These are phyloP conservation scores for Mormyrus proboscirostris DNA, from an alignment of 2,797 vertebrate species.

Conservation along the genomic window DNA sequence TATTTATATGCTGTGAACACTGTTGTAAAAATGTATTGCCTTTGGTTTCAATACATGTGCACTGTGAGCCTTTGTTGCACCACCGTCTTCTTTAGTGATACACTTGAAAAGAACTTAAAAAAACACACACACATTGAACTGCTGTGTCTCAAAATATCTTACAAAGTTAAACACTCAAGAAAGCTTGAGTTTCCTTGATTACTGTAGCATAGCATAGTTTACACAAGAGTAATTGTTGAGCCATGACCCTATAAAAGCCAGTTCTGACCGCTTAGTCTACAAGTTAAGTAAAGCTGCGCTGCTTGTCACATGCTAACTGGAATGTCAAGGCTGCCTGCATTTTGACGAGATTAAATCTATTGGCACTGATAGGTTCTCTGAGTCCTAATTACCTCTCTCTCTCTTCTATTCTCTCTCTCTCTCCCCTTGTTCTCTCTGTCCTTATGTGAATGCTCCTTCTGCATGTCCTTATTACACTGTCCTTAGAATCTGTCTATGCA, in stretches of 20 bases:
- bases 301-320: conserved; percentile 50
- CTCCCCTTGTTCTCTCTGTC: conserved; percentile 21
- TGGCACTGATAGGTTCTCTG: conserved; percentile 54
- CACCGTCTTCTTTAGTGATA: neutral
- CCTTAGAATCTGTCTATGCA: neutral
- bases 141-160: conserved; percentile 8
- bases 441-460: conserved; percentile 7
- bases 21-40: neutral
- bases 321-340: conserved; percentile 64
- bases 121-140: neutral
- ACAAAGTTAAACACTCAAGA: conserved; percentile 17
- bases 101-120: neutral
- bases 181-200: conserved; percentile 50
- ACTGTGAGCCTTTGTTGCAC: neutral
- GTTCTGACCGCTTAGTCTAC: conserved; percentile 55
- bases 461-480: conserved; percentile 17
- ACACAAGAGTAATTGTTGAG: conserved; percentile 65
- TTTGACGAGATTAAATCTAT: conserved; percentile 65
- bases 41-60: neutral
- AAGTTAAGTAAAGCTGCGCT: conserved; percentile 28
- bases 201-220: conserved; percentile 64
- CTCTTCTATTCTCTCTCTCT: conserved; percentile 28
- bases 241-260: conserved; percentile 58
- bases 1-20: neutral
- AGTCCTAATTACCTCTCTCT: conserved; percentile 19